Base-by-base conservation (phyloP, 2,888 invertebrate genomes). In the Apotomis capreana region DNA sequence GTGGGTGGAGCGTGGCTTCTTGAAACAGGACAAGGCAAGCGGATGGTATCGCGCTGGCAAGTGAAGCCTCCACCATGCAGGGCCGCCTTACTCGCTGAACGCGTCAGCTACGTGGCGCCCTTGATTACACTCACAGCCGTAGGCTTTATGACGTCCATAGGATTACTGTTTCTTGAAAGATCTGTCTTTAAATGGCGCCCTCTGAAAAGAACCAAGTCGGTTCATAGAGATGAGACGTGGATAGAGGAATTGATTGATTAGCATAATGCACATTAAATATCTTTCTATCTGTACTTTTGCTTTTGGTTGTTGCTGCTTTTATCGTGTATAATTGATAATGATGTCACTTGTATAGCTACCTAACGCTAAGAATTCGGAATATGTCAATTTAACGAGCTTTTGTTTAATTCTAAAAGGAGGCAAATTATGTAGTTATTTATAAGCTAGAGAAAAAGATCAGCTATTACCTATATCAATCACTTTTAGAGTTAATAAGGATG, bases 1-100 rank as follows among this genome's bases (percentile, higher is more conserved):
- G 74, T 78, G 2, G 81, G 83, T 0, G 87, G 89, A 0, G 77
- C 78, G 0, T 88, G 90, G 91, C 68, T 91, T 0, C 81, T 79
- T 1, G 92, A 92, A 76, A 84, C 83, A 0, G 91, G 91, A 0
- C 74, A 89, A 5, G 81, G 82, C 0, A 84, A 83, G 36, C 84
- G 89, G 0, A 74, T 87, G 4, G 79, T 87, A 0, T 76, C 80
- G 1, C 82, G 79, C 0, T 75, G 89, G 3, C 80, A 78, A 6
- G 77, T 84, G 0, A 78, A 75, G 0, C 84, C 85, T 8, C 90
- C 91, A 1, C 83, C 85, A 0, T 92, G 92, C 78, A 80, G 89
- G 62, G 82, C 88, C 0, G 80, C 91, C 0, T 73, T 92, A 3
- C 83, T 91, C 0, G 91, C 91, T 46, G 91, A 91, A 73, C 81